These are phyloP conservation scores for Diplogasteroides magnus DNA, from an alignment of 1,140 invertebrate species.

Conservation along the genomic window DNA sequence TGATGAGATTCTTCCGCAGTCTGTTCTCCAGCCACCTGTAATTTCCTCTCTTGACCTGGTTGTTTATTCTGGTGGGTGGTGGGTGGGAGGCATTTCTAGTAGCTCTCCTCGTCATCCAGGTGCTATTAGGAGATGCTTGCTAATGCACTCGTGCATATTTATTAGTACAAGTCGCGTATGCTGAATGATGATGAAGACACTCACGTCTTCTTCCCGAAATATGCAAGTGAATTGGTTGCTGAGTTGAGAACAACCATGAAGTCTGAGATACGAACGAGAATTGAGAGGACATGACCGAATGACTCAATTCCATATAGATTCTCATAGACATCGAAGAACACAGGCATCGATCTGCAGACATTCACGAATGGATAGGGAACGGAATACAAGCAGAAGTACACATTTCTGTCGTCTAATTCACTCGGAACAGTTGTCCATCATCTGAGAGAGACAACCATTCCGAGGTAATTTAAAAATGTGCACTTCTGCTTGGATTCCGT, in stretches of 20 bases:
- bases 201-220: slow-evolving; percentile 34
- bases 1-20: slow-evolving; percentile 28
- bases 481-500: too few species aligned
- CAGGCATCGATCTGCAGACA: slow-evolving; percentile 38
- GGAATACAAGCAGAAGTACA: too few species aligned
- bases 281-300: slow-evolving; percentile 24
- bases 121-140: too few species aligned
- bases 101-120: too few species aligned
- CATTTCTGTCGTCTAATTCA: too few species aligned
- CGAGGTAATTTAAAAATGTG: too few species aligned
- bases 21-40: slow-evolving; percentile 34
- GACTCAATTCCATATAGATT: slow-evolving; percentile 30
- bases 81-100: too few species aligned
- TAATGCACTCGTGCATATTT: background rate
- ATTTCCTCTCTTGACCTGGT: background rate
- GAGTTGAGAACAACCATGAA: slow-evolving; percentile 33
- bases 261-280: slow-evolving; percentile 30
- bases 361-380: too few species aligned
- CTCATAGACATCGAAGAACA: slow-evolving; percentile 35
- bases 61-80: too few species aligned
- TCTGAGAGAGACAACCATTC: too few species aligned
- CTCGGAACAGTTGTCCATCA: too few species aligned
- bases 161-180: background rate
- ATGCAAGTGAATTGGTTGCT: slow-evolving; percentile 34
- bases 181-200: background rate